Conservation (phyloP, 1,140 invertebrate genomes). For the Pseudobourletiella spinata region DNA sequence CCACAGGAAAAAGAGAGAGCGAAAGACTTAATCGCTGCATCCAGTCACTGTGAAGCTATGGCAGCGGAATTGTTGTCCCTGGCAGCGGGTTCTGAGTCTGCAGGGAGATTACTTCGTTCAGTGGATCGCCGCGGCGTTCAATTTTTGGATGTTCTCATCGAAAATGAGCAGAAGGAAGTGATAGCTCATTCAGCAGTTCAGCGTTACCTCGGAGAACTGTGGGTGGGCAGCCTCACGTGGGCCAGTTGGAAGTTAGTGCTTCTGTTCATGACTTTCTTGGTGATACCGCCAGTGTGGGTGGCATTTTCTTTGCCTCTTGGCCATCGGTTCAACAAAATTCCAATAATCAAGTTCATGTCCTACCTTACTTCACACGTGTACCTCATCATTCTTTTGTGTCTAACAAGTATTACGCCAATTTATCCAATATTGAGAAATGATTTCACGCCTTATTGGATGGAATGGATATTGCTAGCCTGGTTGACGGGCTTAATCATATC, state of each 20-base stretch:
- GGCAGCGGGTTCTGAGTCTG: conserved; percentile 85
- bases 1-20: conserved; percentile 88
- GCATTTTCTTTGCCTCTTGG: conserved; percentile 90
- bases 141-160: conserved; percentile 94
- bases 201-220: conserved; percentile 85
- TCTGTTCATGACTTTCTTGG: conserved; percentile 80
- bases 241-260: conserved; percentile 87
- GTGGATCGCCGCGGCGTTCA: conserved; percentile 84
- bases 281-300: conserved; percentile 93
- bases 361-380: conserved; percentile 97
- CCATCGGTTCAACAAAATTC: conserved; percentile 86
- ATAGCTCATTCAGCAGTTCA: conserved; percentile 82
- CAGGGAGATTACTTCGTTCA: conserved; percentile 80
- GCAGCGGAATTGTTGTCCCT: conserved; percentile 90
- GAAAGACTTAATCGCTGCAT: conserved; percentile 87
- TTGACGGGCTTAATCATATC: conserved; percentile 89
- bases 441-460: conserved; percentile 68
- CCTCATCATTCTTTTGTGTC: conserved; percentile 81
- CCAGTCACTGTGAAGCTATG: conserved; percentile 79
- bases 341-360: conserved; percentile 99
- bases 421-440: conserved; percentile 59
- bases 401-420: conserved; percentile 84
- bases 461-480: conserved; percentile 92
- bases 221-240: conserved; percentile 93
- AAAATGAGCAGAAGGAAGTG: conserved; percentile 97